phyloP scores from a whole-genome alignment of 2,113 vertebrate genomes.

The Takifugu bimaculatus region DNA sequence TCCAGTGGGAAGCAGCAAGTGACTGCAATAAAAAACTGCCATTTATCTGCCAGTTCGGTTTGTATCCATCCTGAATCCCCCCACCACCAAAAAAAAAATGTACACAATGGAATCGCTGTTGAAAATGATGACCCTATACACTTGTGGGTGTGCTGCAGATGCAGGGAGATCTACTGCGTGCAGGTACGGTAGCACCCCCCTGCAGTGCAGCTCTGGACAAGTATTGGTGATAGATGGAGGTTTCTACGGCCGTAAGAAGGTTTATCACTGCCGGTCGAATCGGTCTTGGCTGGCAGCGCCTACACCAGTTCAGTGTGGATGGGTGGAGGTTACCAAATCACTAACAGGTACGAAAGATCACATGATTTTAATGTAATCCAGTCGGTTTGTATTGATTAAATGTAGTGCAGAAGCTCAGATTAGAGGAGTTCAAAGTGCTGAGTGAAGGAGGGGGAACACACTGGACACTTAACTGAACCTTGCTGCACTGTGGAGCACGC shows the following conservation, averaged over 20 bases:
- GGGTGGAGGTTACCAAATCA: constrained; percentile 66
- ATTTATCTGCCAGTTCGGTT: constrained; percentile 89
- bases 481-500: not conserved
- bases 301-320: constrained; percentile 72
- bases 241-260: constrained; percentile 79
- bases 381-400: too few species aligned
- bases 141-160: constrained; percentile 62
- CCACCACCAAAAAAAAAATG: not conserved
- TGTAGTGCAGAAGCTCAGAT: not conserved
- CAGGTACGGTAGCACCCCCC: constrained; percentile 65
- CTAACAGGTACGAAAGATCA: constrained; percentile 76
- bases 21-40: constrained; percentile 75
- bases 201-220: constrained; percentile 81
- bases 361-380: too few species aligned
- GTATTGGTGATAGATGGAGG: constrained; percentile 79
- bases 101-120: not conserved
- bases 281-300: constrained; percentile 8
- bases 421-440: too few species aligned
- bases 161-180: constrained; percentile 76
- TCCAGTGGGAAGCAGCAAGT: constrained; percentile 75
- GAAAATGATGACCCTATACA: not conserved
- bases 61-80: constrained; percentile 22
- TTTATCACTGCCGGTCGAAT: constrained; percentile 74
- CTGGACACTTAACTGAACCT: not conserved
- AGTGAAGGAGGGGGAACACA: not conserved